phyloP scores from a whole-genome alignment of 2,888 invertebrate genomes.

The Tillus elongatus region DNA sequence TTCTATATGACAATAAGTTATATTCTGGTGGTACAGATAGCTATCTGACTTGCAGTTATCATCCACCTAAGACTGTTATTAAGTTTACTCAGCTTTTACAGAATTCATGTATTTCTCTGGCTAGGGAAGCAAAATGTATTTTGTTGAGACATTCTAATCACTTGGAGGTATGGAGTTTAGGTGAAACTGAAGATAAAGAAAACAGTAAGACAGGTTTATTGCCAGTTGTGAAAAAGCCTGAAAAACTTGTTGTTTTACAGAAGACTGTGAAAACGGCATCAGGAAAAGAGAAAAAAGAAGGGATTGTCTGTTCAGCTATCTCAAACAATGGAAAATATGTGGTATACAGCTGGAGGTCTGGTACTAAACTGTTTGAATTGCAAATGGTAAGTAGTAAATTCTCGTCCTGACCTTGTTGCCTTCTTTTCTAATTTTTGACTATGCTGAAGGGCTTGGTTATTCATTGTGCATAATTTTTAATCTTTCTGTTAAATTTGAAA shows the following conservation, averaged over 20 bases:
- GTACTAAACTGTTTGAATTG: slow-evolving; percentile 59
- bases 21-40: slow-evolving; percentile 78
- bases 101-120: slow-evolving; percentile 48
- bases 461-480: too few relatives aligned
- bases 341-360: slow-evolving; percentile 61
- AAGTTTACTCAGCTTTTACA: slow-evolving; percentile 67
- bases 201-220: slow-evolving; percentile 34
- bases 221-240: slow-evolving; percentile 46
- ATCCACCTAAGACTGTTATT: slow-evolving; percentile 56
- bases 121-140: slow-evolving; percentile 47
- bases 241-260: slow-evolving; percentile 60
- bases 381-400: slow-evolving; percentile 42
- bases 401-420: too few relatives aligned
- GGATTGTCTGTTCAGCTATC: slow-evolving; percentile 60
- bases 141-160: slow-evolving; percentile 46
- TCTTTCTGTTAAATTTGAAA: too few relatives aligned
- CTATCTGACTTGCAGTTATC: slow-evolving; percentile 63
- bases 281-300: slow-evolving; percentile 46
- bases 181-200: slow-evolving; percentile 36
- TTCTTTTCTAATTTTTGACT: too few relatives aligned
- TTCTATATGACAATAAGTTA: slow-evolving; percentile 54
- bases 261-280: slow-evolving; percentile 40
- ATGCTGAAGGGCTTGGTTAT: too few relatives aligned
- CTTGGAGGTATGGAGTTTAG: slow-evolving; percentile 58
- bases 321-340: slow-evolving; percentile 64